Evolutionary conservation across 1,140 invertebrate genomes (phyloP), one percentile per base, ranked within the genome.

Genomic region (Drosophila guanche): DNA sequence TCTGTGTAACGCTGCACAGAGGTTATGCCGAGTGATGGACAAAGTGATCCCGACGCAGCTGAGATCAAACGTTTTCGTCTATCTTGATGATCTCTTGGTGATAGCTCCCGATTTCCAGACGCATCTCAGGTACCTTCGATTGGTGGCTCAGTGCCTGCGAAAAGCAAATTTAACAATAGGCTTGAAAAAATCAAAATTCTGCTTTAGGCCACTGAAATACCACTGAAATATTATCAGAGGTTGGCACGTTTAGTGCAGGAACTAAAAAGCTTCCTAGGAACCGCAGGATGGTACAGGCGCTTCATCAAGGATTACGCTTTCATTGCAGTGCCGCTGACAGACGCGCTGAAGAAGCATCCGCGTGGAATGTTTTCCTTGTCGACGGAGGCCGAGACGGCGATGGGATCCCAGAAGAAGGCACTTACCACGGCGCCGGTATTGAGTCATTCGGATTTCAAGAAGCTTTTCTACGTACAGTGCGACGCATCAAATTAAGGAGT

Each of bases 151-250:
- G n/a, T n/a, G n/a, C n/a, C n/a, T n/a, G n/a, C n/a, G n/a, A n/a
- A n/a, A n/a, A n/a, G n/a, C n/a, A n/a, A n/a, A n/a, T n/a, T n/a
- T n/a, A n/a, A n/a, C n/a, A n/a, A n/a, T n/a, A n/a, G n/a, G n/a
- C n/a, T n/a, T n/a, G n/a, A n/a, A n/a, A n/a, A n/a, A n/a, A n/a
- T n/a, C n/a, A n/a, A 57, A 91, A 42, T 93, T 93, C 62, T 89
- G 73, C 8, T 62, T 83, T 27, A 65, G 43, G 5, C 58, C 89
- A 23, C 16, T 65, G 2, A 8, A 52, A 3, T 79, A 66, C 7
- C 10, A 61, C 2, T 60, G 65, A 0, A 79, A 56, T 27, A 22
- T 62, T 2, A 29, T 69, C 4, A 55, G 53, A 7, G 50, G 40
- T n/a, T 25, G 51, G 72, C 20, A 48, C 41, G 6, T 10, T 56